phyloP scores from a whole-genome alignment of 2,888 invertebrate genomes.

The Melieria omissa region DNA sequence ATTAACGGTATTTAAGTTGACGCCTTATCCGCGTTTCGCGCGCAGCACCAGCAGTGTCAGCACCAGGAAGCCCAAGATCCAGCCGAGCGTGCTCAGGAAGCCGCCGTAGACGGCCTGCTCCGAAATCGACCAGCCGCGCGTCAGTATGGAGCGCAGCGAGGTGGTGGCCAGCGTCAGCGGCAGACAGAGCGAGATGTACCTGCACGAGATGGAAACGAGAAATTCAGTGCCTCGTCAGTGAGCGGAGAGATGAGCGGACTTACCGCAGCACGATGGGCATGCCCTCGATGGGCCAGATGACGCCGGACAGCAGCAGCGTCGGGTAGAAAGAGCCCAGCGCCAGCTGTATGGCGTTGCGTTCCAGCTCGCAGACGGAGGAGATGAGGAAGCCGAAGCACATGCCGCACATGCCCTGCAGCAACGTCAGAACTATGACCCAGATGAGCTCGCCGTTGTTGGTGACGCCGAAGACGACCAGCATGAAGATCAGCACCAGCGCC shows the following conservation, averaged over 20 bases:
- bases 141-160: constrained; percentile 85
- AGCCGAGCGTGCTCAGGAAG: constrained; percentile 84
- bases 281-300: constrained; percentile 96
- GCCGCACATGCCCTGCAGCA: constrained; percentile 92
- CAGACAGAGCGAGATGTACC: constrained; percentile 82
- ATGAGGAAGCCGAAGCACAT: constrained; percentile 98
- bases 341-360: constrained; percentile 91
- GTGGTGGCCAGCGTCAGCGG: constrained; percentile 95
- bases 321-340: constrained; percentile 96
- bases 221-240: neutral
- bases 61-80: constrained; percentile 86
- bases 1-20: neutral
- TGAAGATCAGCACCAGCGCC: constrained; percentile 87
- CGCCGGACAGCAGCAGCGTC: constrained; percentile 89
- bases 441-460: constrained; percentile 89
- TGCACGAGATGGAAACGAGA: constrained; percentile 41
- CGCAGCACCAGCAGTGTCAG: constrained; percentile 83
- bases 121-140: constrained; percentile 85
- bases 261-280: constrained; percentile 85
- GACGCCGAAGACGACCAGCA: constrained; percentile 90
- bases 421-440: constrained; percentile 85
- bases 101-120: constrained; percentile 89
- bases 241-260: constrained; percentile 31
- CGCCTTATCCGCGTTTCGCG: constrained; percentile 79
- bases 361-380: constrained; percentile 90